These are phyloP conservation scores for Alethe diademata DNA, from an alignment of 2,113 vertebrate genomes.

Conservation along the genomic window DNA sequence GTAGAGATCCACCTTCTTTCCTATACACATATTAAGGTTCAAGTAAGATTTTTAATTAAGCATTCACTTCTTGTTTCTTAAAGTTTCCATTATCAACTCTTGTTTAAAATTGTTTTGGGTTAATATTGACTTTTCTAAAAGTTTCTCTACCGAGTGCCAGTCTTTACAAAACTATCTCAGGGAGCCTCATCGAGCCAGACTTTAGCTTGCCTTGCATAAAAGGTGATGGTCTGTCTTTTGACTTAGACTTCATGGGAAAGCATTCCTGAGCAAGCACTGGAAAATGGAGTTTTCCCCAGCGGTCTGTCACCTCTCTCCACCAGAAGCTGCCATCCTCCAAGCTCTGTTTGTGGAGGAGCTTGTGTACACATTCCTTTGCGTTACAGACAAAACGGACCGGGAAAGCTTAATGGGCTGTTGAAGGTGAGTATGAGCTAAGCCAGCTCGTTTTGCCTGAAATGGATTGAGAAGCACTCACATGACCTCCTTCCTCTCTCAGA, in stretches of 20 bases:
- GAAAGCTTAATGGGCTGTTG: conserved; percentile 7
- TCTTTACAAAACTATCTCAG: neutral
- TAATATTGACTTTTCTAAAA: neutral
- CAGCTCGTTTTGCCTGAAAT: conserved; percentile 16
- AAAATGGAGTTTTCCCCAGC: neutral
- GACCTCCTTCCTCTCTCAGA: neutral
- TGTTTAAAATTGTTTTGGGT: neutral
- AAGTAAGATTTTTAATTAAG: neutral
- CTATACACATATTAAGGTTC: neutral
- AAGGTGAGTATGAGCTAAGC: conserved; percentile 24
- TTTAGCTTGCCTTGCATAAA: neutral
- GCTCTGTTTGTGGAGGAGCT: neutral
- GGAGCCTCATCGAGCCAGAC: neutral
- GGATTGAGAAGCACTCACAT: neutral
- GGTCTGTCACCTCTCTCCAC: neutral
- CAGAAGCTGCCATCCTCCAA: neutral
- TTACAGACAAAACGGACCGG: neutral
- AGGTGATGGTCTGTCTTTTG: neutral
- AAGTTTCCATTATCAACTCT: neutral
- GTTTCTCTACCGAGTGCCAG: neutral
- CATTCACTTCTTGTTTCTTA: neutral
- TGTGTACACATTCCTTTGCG: neutral
- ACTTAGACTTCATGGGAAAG: neutral
- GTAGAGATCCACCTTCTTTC: neutral
- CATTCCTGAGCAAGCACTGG: neutral